Base-by-base conservation (phyloP, 2,113 vertebrate genomes). In the Nerophis ophidion region DNA sequence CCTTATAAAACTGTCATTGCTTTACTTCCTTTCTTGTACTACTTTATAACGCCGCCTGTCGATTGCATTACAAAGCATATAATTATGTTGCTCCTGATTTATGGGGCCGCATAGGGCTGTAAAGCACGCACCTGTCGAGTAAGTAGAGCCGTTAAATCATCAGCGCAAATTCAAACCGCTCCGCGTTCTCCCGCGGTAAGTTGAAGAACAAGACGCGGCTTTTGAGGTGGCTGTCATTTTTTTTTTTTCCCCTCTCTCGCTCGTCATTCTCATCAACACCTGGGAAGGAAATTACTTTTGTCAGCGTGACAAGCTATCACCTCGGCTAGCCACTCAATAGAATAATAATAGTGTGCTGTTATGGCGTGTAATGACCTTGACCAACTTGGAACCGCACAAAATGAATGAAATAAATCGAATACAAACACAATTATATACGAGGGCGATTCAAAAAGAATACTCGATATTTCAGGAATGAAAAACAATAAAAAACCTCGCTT, bases 221-320 rank as follows among this genome's bases (percentile, higher is more conserved):
- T 44, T 44, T 44, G 40, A 4, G 40, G 40, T 12, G 40, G 40
- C 40, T 12, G 40, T 44, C 40, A 12, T 44, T 44, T 44, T 44
- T 42, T 42, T 40, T 42, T 11, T 12, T 44, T 44, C 5, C 3
- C 10, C 10, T 44, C 10, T 9, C 40, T 11, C 26, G 13, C 19
- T 47, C 72, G 49, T 66, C 74, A 67, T 77, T 86, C 69, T 83
- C 81, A 83, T 86, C 80, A 80, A 67, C 67, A 66, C 50, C 75
- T 70, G 57, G 71, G 75, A 79, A 70, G 67, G 76, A 83, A 83
- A 83, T 84, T 68, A 66, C 81, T 81, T 80, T 86, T 76, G 61
- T 76, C 73, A 81, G 61, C 65, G 70, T 64, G 71, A 70, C 63
- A 63, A 81, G 77, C 79, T 83, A 81, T 83, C 81, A 72, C 75